phyloP scores from a whole-genome alignment of 2,113 vertebrate genomes.

The Epinephelus fuscoguttatus region DNA sequence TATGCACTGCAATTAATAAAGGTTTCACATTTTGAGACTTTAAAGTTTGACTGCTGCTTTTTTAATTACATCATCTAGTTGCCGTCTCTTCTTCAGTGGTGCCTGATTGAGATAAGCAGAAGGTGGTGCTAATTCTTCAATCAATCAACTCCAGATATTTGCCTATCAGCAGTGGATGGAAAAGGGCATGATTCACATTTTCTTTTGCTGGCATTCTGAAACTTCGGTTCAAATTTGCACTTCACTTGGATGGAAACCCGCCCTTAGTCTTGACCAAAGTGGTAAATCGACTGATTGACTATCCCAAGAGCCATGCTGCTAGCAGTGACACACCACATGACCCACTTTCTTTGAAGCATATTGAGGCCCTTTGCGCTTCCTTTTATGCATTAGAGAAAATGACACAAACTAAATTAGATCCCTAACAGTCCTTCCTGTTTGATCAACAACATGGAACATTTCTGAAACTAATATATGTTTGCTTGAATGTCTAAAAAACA shows the following conservation, averaged over 20 bases:
- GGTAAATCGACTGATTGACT: background rate
- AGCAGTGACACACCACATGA: conserved; percentile 1
- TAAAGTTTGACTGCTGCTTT: too few relatives aligned
- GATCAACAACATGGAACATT: background rate
- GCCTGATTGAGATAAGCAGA: too few relatives aligned
- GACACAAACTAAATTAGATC: background rate
- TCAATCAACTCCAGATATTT: too few relatives aligned
- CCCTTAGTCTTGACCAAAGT: background rate
- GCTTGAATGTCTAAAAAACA: background rate
- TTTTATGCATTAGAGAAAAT: background rate
- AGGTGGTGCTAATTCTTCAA: too few relatives aligned
- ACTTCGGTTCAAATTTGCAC: too few relatives aligned
- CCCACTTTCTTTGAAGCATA: background rate
- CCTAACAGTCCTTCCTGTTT: background rate
- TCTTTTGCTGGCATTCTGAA: too few relatives aligned
- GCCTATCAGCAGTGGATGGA: too few relatives aligned
- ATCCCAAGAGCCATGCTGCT: background rate
- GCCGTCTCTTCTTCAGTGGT: too few relatives aligned
- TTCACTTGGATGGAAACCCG: too few relatives aligned
- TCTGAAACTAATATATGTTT: background rate
- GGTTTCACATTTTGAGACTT: too few relatives aligned
- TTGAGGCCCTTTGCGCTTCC: background rate
- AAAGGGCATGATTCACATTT: too few relatives aligned
- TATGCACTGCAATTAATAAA: background rate
- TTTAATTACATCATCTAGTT: too few relatives aligned